phyloP scores from a whole-genome alignment of 2,888 invertebrate genomes.

The Eristalinus sepulchralis region DNA sequence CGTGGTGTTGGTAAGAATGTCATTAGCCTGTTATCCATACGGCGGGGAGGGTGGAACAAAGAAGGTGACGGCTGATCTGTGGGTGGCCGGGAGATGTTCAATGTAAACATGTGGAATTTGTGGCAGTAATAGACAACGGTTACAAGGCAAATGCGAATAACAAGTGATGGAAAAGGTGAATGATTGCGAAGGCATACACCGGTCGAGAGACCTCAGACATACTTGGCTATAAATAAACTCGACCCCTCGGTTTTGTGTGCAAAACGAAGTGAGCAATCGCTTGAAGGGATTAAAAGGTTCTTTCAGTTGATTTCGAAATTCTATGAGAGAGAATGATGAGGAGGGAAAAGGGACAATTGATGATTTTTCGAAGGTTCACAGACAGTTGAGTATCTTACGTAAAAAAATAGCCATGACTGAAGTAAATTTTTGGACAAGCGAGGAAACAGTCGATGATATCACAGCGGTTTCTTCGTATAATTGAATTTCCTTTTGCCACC shows the following conservation, averaged over 20 bases:
- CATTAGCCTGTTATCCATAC: conserved; percentile 58
- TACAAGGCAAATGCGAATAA: conserved; percentile 27
- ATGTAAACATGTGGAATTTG: conserved; percentile 36
- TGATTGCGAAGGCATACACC: not conserved
- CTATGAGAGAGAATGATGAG: no score
- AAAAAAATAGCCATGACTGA: not conserved
- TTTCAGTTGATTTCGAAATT: not conserved
- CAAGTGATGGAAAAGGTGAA: conserved; percentile 18
- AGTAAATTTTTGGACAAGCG: not conserved
- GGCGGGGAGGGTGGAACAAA: not conserved
- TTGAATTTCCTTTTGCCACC: not conserved
- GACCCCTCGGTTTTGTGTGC: not conserved
- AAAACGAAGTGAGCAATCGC: not conserved
- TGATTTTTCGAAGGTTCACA: not conserved
- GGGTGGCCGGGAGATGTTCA: conserved; percentile 11
- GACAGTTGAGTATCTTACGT: not conserved
- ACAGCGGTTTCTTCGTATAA: not conserved
- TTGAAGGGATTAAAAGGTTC: not conserved
- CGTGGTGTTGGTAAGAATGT: conserved; percentile 40
- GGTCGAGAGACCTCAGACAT: not conserved
- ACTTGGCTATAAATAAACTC: not conserved
- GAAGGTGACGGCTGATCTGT: not conserved
- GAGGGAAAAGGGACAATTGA: not conserved
- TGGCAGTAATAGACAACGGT: conserved; percentile 43
- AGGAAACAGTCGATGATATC: not conserved